Percentiles rank a stretch among this genome's conserved stretches.
Evolutionary conservation across 2,113 vertebrate genomes (phyloP).

Genomic region (Dasyurus viverrinus): DNA sequence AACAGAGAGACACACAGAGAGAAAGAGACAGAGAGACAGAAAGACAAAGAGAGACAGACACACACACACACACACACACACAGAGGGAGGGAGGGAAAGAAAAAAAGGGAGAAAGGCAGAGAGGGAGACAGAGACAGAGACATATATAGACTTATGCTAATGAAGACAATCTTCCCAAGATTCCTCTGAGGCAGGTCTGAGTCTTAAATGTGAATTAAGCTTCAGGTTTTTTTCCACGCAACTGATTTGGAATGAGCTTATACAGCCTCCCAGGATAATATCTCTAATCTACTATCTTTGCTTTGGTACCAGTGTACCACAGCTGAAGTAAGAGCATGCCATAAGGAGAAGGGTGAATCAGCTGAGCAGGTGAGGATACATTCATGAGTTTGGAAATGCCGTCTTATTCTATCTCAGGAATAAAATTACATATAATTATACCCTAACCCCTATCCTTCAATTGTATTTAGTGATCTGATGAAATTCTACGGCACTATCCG

Average conservation of each 20-base stretch:
- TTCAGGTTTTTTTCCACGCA: not conserved
- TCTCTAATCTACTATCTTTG: not conserved
- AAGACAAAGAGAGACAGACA: too few relatives aligned
- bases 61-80: too few relatives aligned
- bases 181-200: not conserved
- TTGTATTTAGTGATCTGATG: not conserved
- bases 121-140: too few relatives aligned
- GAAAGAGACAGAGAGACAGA: too few relatives aligned
- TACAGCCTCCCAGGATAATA: not conserved
- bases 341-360: not conserved
- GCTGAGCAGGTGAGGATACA: constrained; percentile 6
- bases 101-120: too few relatives aligned
- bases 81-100: too few relatives aligned
- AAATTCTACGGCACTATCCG: constrained; percentile 43
- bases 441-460: not conserved
- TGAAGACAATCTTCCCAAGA: not conserved
- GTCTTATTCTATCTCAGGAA: constrained; percentile 18
- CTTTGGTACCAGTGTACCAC: not conserved
- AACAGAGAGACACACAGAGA: too few relatives aligned
- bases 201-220: constrained; percentile 44
- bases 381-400: constrained; percentile 18
- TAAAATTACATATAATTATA: not conserved
- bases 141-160: too few relatives aligned
- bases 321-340: not conserved
- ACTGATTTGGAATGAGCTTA: too few relatives aligned